These are phyloP conservation scores for Urophycis tenuis DNA, from an alignment of 2,797 vertebrate species.

Conservation along the genomic window DNA sequence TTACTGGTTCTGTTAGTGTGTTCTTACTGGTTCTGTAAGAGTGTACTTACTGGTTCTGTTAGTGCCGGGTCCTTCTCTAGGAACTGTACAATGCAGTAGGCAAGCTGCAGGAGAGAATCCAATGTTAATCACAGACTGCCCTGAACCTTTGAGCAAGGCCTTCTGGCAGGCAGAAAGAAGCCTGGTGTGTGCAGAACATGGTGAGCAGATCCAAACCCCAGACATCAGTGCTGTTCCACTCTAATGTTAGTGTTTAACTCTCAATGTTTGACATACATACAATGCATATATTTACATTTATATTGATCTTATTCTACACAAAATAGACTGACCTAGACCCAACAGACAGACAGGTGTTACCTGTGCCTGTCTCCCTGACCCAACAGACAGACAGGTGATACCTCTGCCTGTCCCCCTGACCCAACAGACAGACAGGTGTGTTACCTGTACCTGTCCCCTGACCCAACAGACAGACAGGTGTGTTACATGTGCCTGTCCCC, in stretches of 20 bases:
- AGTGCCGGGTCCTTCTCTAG: slow-evolving; percentile 98
- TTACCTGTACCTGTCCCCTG: slow-evolving; percentile 83
- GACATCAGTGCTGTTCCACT: no score
- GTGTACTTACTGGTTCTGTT: slow-evolving; percentile 92
- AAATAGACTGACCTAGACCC: no score
- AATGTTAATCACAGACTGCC: neutral
- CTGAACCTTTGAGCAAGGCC: neutral
- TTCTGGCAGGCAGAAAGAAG: no score
- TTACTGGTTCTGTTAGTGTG: slow-evolving; percentile 96
- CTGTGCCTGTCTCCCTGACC: no score
- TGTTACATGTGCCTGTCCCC: no score
- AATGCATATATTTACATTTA: neutral
- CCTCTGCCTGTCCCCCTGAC: no score
- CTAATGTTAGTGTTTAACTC: no score
- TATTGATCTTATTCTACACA: no score
- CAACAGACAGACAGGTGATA: neutral
- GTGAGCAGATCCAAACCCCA: neutral
- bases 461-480: no score
- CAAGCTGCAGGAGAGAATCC: slow-evolving; percentile 72
- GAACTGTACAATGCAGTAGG: slow-evolving; percentile 99
- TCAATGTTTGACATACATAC: neutral
- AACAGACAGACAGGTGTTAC: neutral
- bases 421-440: slow-evolving; percentile 1
- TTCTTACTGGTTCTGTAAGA: slow-evolving; percentile 62
- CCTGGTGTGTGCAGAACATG: neutral